Conservation (phyloP, 37 sponge, comb jelly and placozoan species). For the Lycopodina hypogea region DNA sequence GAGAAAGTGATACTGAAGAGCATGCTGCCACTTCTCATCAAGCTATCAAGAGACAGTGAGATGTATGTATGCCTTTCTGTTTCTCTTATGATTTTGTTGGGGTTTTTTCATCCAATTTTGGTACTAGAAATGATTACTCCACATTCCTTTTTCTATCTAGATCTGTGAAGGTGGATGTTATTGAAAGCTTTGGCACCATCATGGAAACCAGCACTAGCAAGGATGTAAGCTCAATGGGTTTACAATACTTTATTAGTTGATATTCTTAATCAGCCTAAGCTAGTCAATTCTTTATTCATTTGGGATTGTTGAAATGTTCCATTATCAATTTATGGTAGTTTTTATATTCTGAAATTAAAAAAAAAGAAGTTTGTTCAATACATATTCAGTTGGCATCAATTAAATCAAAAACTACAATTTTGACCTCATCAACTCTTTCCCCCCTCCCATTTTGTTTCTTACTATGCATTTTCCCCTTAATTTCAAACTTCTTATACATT, state of each 20-base stretch:
- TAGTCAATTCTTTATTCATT: too few relatives aligned
- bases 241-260: neutral
- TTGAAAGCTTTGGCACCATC: conserved; percentile 67
- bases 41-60: conserved; percentile 65
- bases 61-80: conserved; percentile 39
- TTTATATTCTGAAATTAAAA: too few relatives aligned
- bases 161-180: conserved; percentile 57
- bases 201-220: conserved; percentile 66
- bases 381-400: too few relatives aligned
- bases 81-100: neutral
- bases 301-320: neutral
- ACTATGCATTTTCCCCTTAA: too few relatives aligned
- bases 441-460: too few relatives aligned
- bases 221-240: conserved; percentile 31
- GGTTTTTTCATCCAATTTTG: neutral
- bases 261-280: too few relatives aligned
- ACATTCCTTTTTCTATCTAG: conserved; percentile 16
- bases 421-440: too few relatives aligned
- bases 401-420: too few relatives aligned
- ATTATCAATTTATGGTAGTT: neutral
- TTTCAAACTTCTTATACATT: too few relatives aligned
- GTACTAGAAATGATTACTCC: neutral
- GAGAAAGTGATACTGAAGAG: conserved; percentile 44
- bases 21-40: conserved; percentile 65
- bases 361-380: too few relatives aligned